Evolutionary conservation across 37 sponge, comb jelly and placozoan genomes (phyloP).

Genomic region (Halisarca cf. caerulea): DNA sequence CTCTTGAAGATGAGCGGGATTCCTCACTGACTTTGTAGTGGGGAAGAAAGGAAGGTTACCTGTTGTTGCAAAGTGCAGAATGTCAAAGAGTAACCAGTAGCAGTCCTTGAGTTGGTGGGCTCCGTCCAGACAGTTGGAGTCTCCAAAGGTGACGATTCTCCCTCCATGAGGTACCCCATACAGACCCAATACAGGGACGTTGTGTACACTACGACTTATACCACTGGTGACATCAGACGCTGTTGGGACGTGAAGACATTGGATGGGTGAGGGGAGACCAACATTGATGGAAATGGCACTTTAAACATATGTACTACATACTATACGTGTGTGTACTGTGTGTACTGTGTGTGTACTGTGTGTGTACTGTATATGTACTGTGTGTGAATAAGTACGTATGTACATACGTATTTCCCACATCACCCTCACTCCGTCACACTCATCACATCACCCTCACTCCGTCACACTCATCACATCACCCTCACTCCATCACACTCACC

Average conservation of each 20-base stretch:
- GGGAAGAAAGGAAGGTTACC: not conserved
- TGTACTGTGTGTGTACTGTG: too few relatives aligned
- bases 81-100: constrained; percentile 71
- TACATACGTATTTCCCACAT: too few relatives aligned
- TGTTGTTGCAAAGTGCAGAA: constrained; percentile 58
- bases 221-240: constrained; percentile 70
- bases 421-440: too few relatives aligned
- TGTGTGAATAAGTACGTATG: too few relatives aligned
- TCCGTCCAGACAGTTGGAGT: constrained; percentile 97
- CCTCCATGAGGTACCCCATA: constrained; percentile 81
- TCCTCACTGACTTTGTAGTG: constrained; percentile 28
- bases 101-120: constrained; percentile 87
- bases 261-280: too few relatives aligned
- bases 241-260: too few relatives aligned
- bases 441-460: too few relatives aligned
- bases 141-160: constrained; percentile 83
- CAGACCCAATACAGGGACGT: constrained; percentile 84
- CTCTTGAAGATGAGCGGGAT: not conserved
- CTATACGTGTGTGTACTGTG: too few relatives aligned
- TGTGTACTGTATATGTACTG: too few relatives aligned
- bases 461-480: too few relatives aligned
- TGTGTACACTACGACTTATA: constrained; percentile 13
- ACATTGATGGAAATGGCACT: too few relatives aligned
- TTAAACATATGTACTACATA: too few relatives aligned
- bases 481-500: not conserved